These are phyloP conservation scores for Trachythela sp. DNA, from an alignment of 64 coral and sea anemone species.

Conservation along the genomic window DNA sequence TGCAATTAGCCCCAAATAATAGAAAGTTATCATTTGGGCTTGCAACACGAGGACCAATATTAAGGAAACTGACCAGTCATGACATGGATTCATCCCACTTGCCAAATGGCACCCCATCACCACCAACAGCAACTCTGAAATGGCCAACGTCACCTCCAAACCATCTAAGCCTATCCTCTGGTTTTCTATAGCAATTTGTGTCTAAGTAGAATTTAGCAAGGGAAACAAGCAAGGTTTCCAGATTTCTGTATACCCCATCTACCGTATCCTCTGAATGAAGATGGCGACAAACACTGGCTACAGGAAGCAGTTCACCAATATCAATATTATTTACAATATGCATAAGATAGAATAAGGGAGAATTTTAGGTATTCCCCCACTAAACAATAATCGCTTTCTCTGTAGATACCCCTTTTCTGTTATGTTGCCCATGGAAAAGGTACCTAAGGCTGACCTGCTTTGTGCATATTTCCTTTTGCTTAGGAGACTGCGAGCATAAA, in stretches of 20 bases:
- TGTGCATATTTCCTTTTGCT: too few relatives aligned
- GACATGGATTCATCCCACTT: neutral
- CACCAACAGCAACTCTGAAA: neutral
- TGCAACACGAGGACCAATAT: neutral
- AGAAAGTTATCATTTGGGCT: too few relatives aligned
- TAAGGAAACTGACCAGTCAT: neutral
- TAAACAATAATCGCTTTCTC: neutral
- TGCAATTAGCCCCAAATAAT: neutral
- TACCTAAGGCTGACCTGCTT: too few relatives aligned
- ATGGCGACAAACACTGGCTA: neutral
- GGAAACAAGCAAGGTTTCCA: too few relatives aligned
- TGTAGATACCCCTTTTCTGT: neutral
- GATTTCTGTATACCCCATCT: too few relatives aligned
- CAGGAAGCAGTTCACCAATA: neutral
- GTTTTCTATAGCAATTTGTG: too few relatives aligned
- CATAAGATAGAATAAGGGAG: too few relatives aligned
- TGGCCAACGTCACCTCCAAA: neutral
- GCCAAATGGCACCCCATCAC: neutral
- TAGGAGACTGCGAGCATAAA: too few relatives aligned
- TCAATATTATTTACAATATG: too few relatives aligned
- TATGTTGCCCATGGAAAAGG: constrained; percentile 12
- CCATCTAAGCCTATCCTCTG: too few relatives aligned
- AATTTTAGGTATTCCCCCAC: neutral
- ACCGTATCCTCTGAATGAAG: too few relatives aligned
- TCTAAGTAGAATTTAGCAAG: too few relatives aligned